phyloP scores from a whole-genome alignment of 2,888 invertebrate species.

The Lochmaea capreae region DNA sequence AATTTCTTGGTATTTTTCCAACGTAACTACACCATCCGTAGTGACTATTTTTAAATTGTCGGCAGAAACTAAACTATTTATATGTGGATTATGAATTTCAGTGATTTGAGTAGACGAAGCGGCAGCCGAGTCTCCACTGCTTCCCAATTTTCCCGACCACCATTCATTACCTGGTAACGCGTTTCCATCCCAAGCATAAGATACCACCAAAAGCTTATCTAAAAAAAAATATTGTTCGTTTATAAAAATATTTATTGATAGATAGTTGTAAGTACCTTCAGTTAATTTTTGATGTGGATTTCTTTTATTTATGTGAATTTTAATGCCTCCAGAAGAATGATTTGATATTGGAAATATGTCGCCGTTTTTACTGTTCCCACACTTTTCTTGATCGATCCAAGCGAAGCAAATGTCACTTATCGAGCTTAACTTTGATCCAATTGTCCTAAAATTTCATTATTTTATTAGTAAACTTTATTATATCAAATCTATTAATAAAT shows the following conservation, averaged over 20 bases:
- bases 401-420: slow-evolving; percentile 76
- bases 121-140: slow-evolving; percentile 74
- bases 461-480: too few relatives aligned
- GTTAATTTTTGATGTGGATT: slow-evolving; percentile 70
- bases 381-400: slow-evolving; percentile 68
- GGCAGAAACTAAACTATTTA: slow-evolving; percentile 68
- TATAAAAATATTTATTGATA: background rate
- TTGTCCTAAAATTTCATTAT: background rate
- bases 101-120: slow-evolving; percentile 73
- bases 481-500: too few relatives aligned
- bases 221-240: slow-evolving; percentile 30
- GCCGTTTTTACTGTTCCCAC: slow-evolving; percentile 67
- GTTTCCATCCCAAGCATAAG: slow-evolving; percentile 81
- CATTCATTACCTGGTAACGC: slow-evolving; percentile 81
- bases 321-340: slow-evolving; percentile 58
- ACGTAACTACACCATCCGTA: slow-evolving; percentile 25
- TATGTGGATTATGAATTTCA: slow-evolving; percentile 72
- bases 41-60: slow-evolving; percentile 61
- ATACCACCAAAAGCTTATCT: slow-evolving; percentile 70
- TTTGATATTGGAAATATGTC: slow-evolving; percentile 49
- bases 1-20: slow-evolving; percentile 34
- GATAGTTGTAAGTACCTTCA: slow-evolving; percentile 23
- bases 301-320: slow-evolving; percentile 64
- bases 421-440: slow-evolving; percentile 63
- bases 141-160: slow-evolving; percentile 70